Conservation (phyloP, 1,140 invertebrate species). For the Drosophila repleta region DNA sequence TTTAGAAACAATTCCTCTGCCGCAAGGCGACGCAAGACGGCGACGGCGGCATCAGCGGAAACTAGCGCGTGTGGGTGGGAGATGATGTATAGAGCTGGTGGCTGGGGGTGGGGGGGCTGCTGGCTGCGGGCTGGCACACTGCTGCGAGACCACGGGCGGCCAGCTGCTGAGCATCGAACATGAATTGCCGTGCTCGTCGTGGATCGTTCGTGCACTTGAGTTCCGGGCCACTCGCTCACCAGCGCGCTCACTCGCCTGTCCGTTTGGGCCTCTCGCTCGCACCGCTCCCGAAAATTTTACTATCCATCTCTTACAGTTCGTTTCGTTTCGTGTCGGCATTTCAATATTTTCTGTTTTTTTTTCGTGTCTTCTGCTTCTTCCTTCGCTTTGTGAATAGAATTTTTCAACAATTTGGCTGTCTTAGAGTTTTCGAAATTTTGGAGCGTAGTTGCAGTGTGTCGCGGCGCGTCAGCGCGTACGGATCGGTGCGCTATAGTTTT, state of each 20-base stretch:
- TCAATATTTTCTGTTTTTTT: slow-evolving; percentile 24
- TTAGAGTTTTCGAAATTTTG: slow-evolving; percentile 82
- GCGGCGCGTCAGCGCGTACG: slow-evolving; percentile 78
- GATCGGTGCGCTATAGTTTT: slow-evolving; percentile 54
- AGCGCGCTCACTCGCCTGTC: slow-evolving; percentile 24
- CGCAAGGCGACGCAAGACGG: slow-evolving; percentile 17
- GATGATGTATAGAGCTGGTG: slow-evolving; percentile 26
- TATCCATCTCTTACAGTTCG: slow-evolving; percentile 28
- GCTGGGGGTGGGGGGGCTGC: background rate
- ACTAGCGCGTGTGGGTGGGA: slow-evolving; percentile 35
- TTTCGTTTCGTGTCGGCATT: slow-evolving; percentile 42
- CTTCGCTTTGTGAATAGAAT: slow-evolving; percentile 67
- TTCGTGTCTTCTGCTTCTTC: slow-evolving; percentile 3
- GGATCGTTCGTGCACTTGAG: slow-evolving; percentile 66
- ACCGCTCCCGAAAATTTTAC: slow-evolving; percentile 22
- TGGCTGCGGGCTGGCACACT: background rate
- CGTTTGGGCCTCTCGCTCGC: slow-evolving; percentile 37
- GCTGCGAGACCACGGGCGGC: slow-evolving; percentile 41
- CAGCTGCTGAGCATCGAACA: slow-evolving; percentile 72
- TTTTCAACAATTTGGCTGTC: slow-evolving; percentile 67
- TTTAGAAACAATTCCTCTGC: slow-evolving; percentile 76
- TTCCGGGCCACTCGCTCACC: slow-evolving; percentile 22
- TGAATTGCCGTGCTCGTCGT: slow-evolving; percentile 75
- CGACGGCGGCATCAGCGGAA: slow-evolving; percentile 35
- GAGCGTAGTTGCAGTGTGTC: slow-evolving; percentile 84